phyloP scores from a whole-genome alignment of 2,888 invertebrate species.

The Uropetala carovei region DNA sequence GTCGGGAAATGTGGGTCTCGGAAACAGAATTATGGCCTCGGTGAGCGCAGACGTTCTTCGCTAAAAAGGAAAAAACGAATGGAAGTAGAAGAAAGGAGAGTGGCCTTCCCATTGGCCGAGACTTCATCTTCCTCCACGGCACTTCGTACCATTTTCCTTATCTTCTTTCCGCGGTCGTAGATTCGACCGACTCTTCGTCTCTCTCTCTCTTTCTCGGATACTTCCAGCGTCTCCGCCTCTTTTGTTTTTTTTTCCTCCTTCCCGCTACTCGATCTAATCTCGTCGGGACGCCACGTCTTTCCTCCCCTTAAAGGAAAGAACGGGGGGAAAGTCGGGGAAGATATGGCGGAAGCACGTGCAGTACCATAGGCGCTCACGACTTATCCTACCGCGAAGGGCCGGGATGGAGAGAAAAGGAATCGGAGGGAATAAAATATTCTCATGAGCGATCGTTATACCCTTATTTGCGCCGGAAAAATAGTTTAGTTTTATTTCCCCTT shows the following conservation, averaged over 20 bases:
- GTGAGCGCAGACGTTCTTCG: background rate
- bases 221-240: background rate
- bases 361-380: background rate
- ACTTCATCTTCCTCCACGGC: background rate
- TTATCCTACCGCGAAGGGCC: background rate
- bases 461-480: background rate
- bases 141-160: slow-evolving; percentile 7
- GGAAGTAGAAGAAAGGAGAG: background rate
- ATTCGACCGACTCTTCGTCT: background rate
- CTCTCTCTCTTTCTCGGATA: background rate
- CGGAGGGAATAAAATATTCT: background rate
- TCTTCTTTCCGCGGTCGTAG: background rate
- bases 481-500: background rate
- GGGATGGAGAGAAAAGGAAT: background rate
- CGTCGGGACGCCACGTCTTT: background rate
- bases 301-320: background rate
- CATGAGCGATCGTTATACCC: background rate
- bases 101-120: background rate
- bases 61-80: background rate
- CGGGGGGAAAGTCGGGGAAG: background rate
- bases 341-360: background rate
- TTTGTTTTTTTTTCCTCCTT: background rate
- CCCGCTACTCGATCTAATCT: background rate
- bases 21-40: background rate
- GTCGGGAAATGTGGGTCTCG: slow-evolving; percentile 10